Conservation (phyloP, 2,113 vertebrate genomes). For the Dicerorhinus sumatrensis region DNA sequence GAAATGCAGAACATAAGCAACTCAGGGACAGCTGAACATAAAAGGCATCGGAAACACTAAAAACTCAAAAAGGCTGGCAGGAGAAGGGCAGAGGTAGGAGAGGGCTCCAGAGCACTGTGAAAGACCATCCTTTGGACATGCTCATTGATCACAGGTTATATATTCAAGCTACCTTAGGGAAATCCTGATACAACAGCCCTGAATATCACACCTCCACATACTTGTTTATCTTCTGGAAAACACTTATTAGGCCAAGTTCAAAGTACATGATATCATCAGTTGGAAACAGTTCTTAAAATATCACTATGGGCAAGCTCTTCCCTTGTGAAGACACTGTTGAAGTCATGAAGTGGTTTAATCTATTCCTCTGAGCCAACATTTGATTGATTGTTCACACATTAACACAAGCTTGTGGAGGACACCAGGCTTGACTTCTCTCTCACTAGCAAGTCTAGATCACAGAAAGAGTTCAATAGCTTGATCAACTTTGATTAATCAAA, state of each 20-base stretch:
- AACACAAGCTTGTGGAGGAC: neutral
- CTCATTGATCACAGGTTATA: neutral
- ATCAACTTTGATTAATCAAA: neutral
- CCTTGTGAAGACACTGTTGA: neutral
- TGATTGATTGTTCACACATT: neutral
- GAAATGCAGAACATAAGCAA: neutral
- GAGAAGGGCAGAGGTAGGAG: neutral
- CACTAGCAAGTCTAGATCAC: neutral
- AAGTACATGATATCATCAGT: neutral
- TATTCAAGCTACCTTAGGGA: neutral
- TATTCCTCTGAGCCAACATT: neutral
- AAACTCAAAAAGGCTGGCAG: neutral
- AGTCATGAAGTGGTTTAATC: neutral
- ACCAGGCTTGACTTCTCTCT: neutral
- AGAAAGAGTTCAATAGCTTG: neutral
- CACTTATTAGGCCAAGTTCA: neutral
- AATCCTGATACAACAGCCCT: neutral
- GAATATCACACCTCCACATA: neutral
- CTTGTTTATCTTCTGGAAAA: neutral
- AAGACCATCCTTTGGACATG: neutral
- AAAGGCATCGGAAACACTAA: neutral
- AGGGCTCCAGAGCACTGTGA: neutral
- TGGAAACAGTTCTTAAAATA: slow-evolving; percentile 28
- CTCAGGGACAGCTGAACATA: neutral
- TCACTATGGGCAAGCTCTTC: neutral